Evolutionary conservation across 2,113 vertebrate species (phyloP), one percentile per base, ranked within the genome.

Genomic region (Osmerus eperlanus): DNA sequence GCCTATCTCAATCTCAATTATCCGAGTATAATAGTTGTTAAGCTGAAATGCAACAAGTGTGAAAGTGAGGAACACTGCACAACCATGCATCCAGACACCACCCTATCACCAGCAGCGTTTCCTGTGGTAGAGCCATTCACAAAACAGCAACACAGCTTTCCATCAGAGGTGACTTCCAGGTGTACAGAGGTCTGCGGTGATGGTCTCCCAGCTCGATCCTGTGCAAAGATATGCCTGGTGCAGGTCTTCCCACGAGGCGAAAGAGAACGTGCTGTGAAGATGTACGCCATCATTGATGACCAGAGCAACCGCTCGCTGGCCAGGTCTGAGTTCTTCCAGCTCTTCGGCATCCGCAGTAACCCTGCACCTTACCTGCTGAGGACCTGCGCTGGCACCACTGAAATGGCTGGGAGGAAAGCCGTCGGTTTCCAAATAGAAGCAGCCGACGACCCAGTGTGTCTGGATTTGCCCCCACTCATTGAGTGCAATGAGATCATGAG

Each of bases 111-210:
- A 28, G 25, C 25, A 28, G 25, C 25, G 25, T 28, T 28, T 28
- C 25, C 25, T 28, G 25, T 28, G 25, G 3, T 2, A 3, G 25
- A 3, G 25, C 25, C 25, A 25, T 25, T 2, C 4, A 5, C 19
- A 41, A 36, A 59, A 5, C 32, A 28, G 15, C 13, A 53, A 32
- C 8, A 25, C 19, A 58, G 1, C 41, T 2, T 2, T 0, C 23
- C 54, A 14, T 32, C 32, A 8, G 64, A 72, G 32, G 62, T 77
- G 4, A 78, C 18, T 0, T 80, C 75, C 15, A 23, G 18, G 25
- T 83, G 75, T 41, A 78, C 69, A 8, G 21, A 82, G 28, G 47
- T 78, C 12, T 80, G 80, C 7, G 71, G 79, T 2, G 15, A 74
- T 55, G 60, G 53, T 2, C 16, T 29, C 12, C 29, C 29, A 1